Conservation (phyloP, 2,888 invertebrate species). For the Abrostola tripartita region DNA sequence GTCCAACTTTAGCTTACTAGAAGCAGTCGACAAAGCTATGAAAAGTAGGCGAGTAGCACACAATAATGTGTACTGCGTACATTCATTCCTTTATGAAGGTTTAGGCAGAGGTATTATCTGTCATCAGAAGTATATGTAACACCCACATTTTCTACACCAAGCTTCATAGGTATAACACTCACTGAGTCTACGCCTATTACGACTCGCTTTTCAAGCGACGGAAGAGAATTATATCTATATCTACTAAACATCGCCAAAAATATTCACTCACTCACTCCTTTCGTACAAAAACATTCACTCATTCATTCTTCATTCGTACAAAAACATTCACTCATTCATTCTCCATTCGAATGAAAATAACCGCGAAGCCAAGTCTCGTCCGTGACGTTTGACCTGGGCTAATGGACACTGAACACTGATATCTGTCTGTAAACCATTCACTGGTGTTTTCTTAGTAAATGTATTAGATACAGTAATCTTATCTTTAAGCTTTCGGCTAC, state of each 20-base stretch:
- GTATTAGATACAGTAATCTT: conserved; percentile 46
- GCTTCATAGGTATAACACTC: too few species aligned
- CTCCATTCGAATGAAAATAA: conserved; percentile 43
- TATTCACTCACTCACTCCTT: background rate
- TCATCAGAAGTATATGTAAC: too few species aligned
- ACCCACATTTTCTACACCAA: too few species aligned
- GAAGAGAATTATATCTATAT: too few species aligned
- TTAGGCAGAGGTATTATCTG: too few species aligned
- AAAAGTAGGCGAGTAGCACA: too few species aligned
- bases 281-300: conserved; percentile 1
- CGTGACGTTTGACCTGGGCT: conserved; percentile 46
- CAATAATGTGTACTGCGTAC: too few species aligned
- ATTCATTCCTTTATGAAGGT: too few species aligned
- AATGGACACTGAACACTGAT: conserved; percentile 45
- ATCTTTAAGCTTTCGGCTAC: conserved; percentile 40
- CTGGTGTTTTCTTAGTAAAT: conserved; percentile 46
- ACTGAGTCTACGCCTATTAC: too few species aligned
- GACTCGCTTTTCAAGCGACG: too few species aligned
- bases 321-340: conserved; percentile 35
- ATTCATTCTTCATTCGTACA: conserved; percentile 23
- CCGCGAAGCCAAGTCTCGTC: conserved; percentile 31
- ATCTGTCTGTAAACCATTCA: conserved; percentile 39
- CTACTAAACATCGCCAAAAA: background rate
- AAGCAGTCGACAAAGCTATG: too few species aligned
- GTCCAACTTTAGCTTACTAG: too few species aligned